Conservation (phyloP, 2,888 invertebrate species). For the Resseliella maxima region DNA sequence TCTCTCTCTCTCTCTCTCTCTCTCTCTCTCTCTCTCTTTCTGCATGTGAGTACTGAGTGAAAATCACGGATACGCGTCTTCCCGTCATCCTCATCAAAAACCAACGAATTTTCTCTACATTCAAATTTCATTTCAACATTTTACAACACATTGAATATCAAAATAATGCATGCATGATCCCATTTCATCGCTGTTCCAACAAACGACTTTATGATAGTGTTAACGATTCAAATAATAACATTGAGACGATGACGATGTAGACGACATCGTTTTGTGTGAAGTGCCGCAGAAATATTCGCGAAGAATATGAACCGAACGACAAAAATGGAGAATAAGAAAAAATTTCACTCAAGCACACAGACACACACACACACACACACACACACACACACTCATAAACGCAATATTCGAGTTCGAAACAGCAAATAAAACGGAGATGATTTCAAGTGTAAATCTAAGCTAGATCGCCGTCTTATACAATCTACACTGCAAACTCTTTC, state of each 20-base stretch:
- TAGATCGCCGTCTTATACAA: not conserved
- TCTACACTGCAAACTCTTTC: not conserved
- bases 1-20: too few species aligned
- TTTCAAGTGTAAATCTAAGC: conserved; percentile 32
- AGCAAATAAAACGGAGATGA: not conserved
- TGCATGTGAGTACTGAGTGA: not conserved
- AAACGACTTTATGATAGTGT: conserved; percentile 52
- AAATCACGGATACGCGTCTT: not conserved
- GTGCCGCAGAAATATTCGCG: not conserved
- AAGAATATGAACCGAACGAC: not conserved
- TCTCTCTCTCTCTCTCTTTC: too few species aligned
- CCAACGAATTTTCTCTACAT: conserved; percentile 7
- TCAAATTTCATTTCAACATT: conserved; percentile 21
- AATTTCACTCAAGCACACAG: too few species aligned
- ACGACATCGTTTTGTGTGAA: not conserved
- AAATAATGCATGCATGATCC: conserved; percentile 45
- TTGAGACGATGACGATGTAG: not conserved
- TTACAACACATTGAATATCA: conserved; percentile 39
- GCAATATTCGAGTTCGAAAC: not conserved
- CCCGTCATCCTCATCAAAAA: not conserved
- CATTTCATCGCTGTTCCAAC: conserved; percentile 26
- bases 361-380: too few species aligned
- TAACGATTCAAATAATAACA: conserved; percentile 45
- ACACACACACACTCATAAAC: too few species aligned
- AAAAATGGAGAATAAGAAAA: not conserved